Evolutionary conservation across 2,888 invertebrate species (phyloP).

Genomic region (Sphaerophoria taeniata): DNA sequence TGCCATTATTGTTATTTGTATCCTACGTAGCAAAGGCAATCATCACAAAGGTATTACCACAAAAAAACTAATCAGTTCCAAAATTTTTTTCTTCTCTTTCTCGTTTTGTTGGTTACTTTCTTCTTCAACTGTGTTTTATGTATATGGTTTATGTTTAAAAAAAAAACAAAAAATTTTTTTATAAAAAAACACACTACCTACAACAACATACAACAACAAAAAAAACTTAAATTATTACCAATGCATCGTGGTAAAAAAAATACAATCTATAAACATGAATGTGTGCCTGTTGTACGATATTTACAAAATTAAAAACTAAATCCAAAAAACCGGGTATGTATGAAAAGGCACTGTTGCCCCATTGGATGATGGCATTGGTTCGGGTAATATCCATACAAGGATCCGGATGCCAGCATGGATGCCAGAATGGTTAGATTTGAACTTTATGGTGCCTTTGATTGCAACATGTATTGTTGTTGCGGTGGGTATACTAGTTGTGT

Average conservation of each 20-base stretch:
- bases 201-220: slow-evolving; percentile 59
- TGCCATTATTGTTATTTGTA: slow-evolving; percentile 96
- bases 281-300: slow-evolving; percentile 73
- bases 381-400: slow-evolving; percentile 83
- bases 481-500: slow-evolving; percentile 95
- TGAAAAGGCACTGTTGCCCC: slow-evolving; percentile 91
- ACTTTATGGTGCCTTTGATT: slow-evolving; percentile 94
- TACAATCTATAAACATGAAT: slow-evolving; percentile 57
- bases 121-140: slow-evolving; percentile 73
- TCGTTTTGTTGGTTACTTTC: slow-evolving; percentile 76
- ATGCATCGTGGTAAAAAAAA: slow-evolving; percentile 70
- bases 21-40: slow-evolving; percentile 92
- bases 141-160: slow-evolving; percentile 75
- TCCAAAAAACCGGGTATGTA: slow-evolving; percentile 49
- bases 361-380: slow-evolving; percentile 85
- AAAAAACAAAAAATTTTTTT: slow-evolving; percentile 46
- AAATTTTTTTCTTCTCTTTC: slow-evolving; percentile 79
- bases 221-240: slow-evolving; percentile 52
- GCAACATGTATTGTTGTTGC: slow-evolving; percentile 95
- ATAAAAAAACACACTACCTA: slow-evolving; percentile 62
- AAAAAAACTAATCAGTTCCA: slow-evolving; percentile 79
- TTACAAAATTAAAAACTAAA: slow-evolving; percentile 20
- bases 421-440: slow-evolving; percentile 93
- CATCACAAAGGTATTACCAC: slow-evolving; percentile 91
- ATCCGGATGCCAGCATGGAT: slow-evolving; percentile 89